Percentiles rank a stretch among this genome's conserved stretches.
Conservation (phyloP, 2,113 vertebrate species). For the Eurypyga helias region DNA sequence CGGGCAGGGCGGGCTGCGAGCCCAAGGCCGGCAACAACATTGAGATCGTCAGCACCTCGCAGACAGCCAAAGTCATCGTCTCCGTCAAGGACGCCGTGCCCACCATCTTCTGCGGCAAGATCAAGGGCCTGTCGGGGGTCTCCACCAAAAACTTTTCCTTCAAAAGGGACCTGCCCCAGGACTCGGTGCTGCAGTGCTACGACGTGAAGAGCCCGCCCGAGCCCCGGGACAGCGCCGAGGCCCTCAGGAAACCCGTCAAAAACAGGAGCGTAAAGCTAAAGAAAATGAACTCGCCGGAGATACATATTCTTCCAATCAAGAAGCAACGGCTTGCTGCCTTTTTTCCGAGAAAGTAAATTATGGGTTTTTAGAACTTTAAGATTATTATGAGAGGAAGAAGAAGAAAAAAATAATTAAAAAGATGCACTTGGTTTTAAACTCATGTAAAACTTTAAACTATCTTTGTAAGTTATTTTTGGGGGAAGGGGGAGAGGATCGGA, state of each 20-base stretch:
- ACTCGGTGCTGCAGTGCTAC: constrained; percentile 87
- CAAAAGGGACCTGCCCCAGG: constrained; percentile 90
- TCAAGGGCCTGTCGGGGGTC: constrained; percentile 94
- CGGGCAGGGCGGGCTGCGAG: constrained; percentile 74
- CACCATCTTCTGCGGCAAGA: constrained; percentile 94
- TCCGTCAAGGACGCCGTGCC: constrained; percentile 95
- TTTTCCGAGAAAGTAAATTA: constrained; percentile 94
- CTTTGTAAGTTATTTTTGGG: constrained; percentile 84
- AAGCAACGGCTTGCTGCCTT: constrained; percentile 96
- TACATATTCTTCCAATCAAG: constrained; percentile 98
- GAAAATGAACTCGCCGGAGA: constrained; percentile 98
- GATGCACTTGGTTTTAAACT: constrained; percentile 82
- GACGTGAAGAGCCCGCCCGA: constrained; percentile 82
- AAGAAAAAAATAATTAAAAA: constrained; percentile 49
- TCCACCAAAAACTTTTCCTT: constrained; percentile 99
- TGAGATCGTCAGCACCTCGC: constrained; percentile 89
- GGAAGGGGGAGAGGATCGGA: constrained; percentile 55
- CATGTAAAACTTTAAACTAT: constrained; percentile 82
- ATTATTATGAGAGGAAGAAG: constrained; percentile 69
- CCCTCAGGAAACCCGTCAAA: constrained; percentile 90
- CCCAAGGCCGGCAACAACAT: constrained; percentile 85
- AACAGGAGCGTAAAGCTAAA: constrained; percentile 95
- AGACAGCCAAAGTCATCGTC: constrained; percentile 96
- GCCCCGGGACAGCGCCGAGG: constrained; percentile 78
- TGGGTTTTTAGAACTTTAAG: constrained; percentile 80